phyloP scores from a whole-genome alignment of 2,888 invertebrate species.

The Caprella mutica region DNA sequence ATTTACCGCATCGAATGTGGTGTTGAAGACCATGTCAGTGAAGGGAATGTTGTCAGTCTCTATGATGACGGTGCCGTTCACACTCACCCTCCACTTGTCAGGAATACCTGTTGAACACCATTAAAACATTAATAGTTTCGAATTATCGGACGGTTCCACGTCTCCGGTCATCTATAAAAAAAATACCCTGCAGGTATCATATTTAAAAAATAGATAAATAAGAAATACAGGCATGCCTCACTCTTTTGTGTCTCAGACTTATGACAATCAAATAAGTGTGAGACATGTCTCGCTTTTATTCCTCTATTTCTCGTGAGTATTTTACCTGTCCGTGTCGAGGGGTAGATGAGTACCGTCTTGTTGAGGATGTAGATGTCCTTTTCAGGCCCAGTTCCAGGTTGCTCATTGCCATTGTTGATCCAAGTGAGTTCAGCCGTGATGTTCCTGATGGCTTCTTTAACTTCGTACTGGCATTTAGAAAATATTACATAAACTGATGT shows the following conservation, averaged over 20 bases:
- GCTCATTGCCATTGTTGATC: neutral
- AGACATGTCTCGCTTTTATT: too few relatives aligned
- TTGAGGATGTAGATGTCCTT: slow-evolving; percentile 2
- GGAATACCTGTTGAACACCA: neutral
- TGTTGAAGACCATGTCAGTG: neutral
- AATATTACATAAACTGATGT: too few relatives aligned
- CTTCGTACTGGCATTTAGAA: neutral
- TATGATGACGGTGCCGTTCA: neutral
- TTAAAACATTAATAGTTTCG: too few relatives aligned
- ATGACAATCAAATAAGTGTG: too few relatives aligned
- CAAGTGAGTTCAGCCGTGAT: neutral
- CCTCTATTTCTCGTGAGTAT: too few relatives aligned
- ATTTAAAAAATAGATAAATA: too few relatives aligned
- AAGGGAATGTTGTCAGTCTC: neutral
- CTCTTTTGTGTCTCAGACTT: too few relatives aligned
- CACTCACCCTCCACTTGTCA: neutral
- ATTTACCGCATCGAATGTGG: neutral
- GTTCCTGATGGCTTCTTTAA: slow-evolving; percentile 8
- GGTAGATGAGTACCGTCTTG: slow-evolving; percentile 4
- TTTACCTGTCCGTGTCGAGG: slow-evolving; percentile 10
- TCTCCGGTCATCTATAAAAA: too few relatives aligned
- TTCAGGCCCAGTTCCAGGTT: neutral
- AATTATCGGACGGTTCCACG: too few relatives aligned
- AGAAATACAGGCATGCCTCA: too few relatives aligned
- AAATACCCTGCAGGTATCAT: too few relatives aligned